Conservation (phyloP, 92 coral and sea anemone genomes). For the Hydrozoanthus gracilis region DNA sequence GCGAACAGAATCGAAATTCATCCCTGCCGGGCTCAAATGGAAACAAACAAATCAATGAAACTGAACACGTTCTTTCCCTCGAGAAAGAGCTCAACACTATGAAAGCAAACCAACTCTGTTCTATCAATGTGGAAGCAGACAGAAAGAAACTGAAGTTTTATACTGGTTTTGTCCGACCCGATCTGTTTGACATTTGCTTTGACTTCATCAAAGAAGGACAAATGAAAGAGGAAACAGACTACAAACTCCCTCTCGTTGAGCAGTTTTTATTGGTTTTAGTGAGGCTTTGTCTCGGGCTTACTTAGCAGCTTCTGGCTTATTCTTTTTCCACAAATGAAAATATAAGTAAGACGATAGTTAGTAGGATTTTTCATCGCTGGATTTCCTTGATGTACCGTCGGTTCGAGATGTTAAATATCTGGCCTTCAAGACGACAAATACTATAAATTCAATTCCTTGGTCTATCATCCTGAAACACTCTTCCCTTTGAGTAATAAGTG, state of each 20-base stretch:
- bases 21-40: no score
- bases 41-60: no score
- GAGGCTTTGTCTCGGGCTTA: not conserved
- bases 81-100: no score
- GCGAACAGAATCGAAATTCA: no score
- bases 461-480: no score
- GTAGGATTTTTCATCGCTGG: conserved; percentile 45
- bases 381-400: conserved; percentile 28
- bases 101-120: no score
- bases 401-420: not conserved
- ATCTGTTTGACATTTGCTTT: not conserved
- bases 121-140: no score
- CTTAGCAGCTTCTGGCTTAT: conserved; percentile 38
- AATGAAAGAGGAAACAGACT: conserved; percentile 31
- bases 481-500: not conserved
- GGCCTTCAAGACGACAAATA: conserved; percentile 49
- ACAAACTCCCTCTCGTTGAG: not conserved
- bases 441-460: not conserved
- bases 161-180: no score
- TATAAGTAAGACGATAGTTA: conserved; percentile 11
- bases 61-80: no score
- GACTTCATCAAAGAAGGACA: conserved; percentile 43
- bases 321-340: not conserved
- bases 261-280: no score
- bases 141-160: no score